phyloP scores from a whole-genome alignment of 2,113 vertebrate species.

The Romanogobio albipinnatus region DNA sequence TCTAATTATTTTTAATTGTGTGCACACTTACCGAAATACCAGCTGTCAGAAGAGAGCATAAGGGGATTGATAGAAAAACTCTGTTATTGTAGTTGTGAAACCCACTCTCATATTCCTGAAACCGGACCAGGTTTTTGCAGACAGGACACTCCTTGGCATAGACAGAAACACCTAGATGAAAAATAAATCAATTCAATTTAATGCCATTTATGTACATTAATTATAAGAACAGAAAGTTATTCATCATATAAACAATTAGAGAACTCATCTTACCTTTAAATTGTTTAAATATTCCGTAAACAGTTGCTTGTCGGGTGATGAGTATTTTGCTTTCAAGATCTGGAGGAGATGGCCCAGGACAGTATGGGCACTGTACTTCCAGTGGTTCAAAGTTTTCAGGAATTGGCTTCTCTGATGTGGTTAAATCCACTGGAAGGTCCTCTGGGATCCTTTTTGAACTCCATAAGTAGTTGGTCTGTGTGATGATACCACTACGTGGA shows the following conservation, averaged over 20 bases:
- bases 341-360: conserved; percentile 26
- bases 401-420: not conserved
- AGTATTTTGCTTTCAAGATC: not conserved
- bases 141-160: conserved; percentile 13
- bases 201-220: not conserved
- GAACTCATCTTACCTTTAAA: conserved; percentile 6
- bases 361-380: conserved; percentile 8
- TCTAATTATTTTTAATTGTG: not conserved
- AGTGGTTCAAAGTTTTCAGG: not conserved
- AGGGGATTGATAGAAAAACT: not conserved
- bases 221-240: too few species aligned
- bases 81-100: conserved; percentile 9
- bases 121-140: conserved; percentile 6
- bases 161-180: conserved; percentile 15
- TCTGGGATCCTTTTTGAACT: conserved; percentile 26
- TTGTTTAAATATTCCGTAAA: conserved; percentile 14
- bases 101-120: conserved; percentile 7
- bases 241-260: not conserved
- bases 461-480: conserved; percentile 6
- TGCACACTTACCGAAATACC: not conserved
- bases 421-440: not conserved
- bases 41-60: conserved; percentile 2
- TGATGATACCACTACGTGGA: not conserved
- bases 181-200: not conserved
- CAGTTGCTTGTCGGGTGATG: not conserved